Conservation (phyloP, 2,797 vertebrate species). For the Protonibea diacanthus region DNA sequence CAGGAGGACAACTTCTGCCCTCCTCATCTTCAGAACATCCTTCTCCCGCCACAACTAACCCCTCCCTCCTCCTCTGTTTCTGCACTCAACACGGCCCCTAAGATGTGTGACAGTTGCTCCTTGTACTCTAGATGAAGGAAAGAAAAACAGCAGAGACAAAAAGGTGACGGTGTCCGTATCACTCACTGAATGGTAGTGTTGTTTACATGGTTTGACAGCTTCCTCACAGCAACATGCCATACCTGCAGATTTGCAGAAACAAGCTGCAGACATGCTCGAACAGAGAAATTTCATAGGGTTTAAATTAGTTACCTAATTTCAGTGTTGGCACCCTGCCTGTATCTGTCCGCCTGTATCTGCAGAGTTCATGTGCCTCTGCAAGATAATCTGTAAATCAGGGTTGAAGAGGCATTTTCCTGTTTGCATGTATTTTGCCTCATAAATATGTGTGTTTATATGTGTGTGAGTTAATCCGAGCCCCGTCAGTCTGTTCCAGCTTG, state of each 20-base stretch:
- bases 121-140: constrained; percentile 22
- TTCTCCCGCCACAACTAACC: constrained; percentile 8
- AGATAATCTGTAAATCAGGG: constrained; percentile 20
- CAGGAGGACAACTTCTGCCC: constrained; percentile 48
- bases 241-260: constrained; percentile 39
- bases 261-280: constrained; percentile 52
- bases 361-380: neutral
- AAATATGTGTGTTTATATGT: constrained; percentile 48
- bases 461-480: constrained; percentile 66
- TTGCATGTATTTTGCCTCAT: constrained; percentile 28
- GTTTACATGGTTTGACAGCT: constrained; percentile 36
- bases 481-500: constrained; percentile 63
- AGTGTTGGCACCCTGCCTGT: constrained; percentile 8
- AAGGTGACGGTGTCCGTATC: constrained; percentile 35
- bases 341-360: constrained; percentile 32
- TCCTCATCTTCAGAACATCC: constrained; percentile 63
- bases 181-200: constrained; percentile 39
- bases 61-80: constrained; percentile 31
- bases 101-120: constrained; percentile 21
- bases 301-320: constrained; percentile 40
- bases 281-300: constrained; percentile 43
- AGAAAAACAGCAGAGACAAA: constrained; percentile 34
- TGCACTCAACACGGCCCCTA: constrained; percentile 34
- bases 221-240: constrained; percentile 4
- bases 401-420: constrained; percentile 21